phyloP scores from a whole-genome alignment of 2,888 invertebrate genomes.

The Andricus curvator region DNA sequence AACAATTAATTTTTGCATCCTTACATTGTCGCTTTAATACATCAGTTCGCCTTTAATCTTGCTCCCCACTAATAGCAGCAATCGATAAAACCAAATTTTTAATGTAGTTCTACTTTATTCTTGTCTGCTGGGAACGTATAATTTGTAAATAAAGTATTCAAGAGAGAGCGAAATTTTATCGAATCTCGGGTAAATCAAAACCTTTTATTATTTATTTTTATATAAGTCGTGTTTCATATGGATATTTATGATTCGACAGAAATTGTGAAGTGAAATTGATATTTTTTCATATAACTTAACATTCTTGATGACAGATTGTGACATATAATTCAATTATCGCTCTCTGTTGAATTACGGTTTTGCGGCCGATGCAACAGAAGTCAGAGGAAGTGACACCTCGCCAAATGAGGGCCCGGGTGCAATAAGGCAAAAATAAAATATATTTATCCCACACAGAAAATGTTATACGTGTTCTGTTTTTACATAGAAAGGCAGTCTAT shows the following conservation, averaged over 20 bases:
- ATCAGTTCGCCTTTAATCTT: constrained; percentile 22
- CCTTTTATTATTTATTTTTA: too few species aligned
- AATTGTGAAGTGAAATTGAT: too few species aligned
- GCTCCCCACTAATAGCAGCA: constrained; percentile 11
- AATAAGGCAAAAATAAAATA: too few species aligned
- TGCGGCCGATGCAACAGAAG: background rate
- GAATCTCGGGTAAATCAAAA: too few species aligned
- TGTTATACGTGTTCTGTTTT: constrained; percentile 25
- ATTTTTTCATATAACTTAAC: too few species aligned
- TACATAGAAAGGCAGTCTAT: background rate
- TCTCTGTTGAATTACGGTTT: background rate
- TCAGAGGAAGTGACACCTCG: background rate
- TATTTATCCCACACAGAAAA: background rate
- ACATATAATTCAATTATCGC: background rate
- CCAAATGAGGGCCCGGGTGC: too few species aligned
- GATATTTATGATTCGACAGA: too few species aligned
- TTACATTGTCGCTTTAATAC: background rate
- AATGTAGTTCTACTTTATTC: constrained; percentile 17
- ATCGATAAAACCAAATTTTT: constrained; percentile 17
- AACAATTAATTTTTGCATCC: background rate
- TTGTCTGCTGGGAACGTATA: background rate
- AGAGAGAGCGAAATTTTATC: background rate
- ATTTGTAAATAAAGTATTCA: background rate
- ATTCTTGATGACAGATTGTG: too few species aligned
- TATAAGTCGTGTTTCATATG: too few species aligned